Evolutionary conservation across 2,888 invertebrate species (phyloP).

Genomic region (Loripinus fragilis): DNA sequence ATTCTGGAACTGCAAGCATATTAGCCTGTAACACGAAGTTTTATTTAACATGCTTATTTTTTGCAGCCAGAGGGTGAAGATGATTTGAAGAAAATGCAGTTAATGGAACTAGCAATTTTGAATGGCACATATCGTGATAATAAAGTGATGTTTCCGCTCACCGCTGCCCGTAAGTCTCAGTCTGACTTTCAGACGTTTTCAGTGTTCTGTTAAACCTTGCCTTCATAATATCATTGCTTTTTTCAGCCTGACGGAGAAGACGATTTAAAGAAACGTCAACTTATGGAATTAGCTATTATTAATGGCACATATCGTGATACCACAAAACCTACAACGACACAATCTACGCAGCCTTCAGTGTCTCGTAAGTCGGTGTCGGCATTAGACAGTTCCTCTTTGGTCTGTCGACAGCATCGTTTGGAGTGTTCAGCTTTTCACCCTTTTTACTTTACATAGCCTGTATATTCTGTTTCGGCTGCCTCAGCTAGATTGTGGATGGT

Average conservation of each 20-base stretch:
- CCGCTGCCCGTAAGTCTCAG: slow-evolving; percentile 73
- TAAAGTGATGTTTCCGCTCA: slow-evolving; percentile 69
- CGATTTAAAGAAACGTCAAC: slow-evolving; percentile 99
- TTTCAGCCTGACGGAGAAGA: slow-evolving; percentile 99
- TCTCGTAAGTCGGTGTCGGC: slow-evolving; percentile 74
- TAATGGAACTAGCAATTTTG: slow-evolving; percentile 99
- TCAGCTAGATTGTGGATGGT: slow-evolving; percentile 54
- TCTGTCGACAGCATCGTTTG: slow-evolving; percentile 43
- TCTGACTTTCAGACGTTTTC: slow-evolving; percentile 7
- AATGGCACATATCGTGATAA: slow-evolving; percentile 99
- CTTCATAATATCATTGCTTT: slow-evolving; percentile 37
- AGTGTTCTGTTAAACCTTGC: background rate
- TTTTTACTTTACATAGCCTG: slow-evolving; percentile 61
- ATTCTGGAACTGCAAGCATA: no score
- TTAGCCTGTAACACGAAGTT: no score
- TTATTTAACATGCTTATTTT: slow-evolving; percentile 46
- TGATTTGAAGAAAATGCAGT: slow-evolving; percentile 99
- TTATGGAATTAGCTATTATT: slow-evolving; percentile 99
- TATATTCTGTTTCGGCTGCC: slow-evolving; percentile 46
- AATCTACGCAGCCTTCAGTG: slow-evolving; percentile 67
- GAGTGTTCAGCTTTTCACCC: slow-evolving; percentile 64
- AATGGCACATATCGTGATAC: slow-evolving; percentile 95
- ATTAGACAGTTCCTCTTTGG: slow-evolving; percentile 28
- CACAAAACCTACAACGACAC: slow-evolving; percentile 75
- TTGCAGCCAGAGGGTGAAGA: slow-evolving; percentile 99